These are phyloP conservation scores for Cetoscarus ocellatus DNA, from an alignment of 2,797 vertebrate species.

Conservation along the genomic window DNA sequence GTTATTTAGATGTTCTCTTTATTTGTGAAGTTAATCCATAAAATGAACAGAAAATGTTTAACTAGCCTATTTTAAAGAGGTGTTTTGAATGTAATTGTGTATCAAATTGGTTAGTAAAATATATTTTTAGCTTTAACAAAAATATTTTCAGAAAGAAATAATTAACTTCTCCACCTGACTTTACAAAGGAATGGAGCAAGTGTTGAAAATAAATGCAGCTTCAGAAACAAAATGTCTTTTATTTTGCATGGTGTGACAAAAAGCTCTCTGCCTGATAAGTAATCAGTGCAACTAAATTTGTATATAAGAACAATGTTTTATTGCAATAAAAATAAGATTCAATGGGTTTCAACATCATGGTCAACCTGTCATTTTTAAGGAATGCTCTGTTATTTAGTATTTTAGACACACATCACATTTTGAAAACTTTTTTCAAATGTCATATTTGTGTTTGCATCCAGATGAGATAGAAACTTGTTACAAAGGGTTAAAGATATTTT, in stretches of 20 bases:
- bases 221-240: background rate
- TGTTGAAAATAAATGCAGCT: no score
- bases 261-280: slow-evolving; percentile 1
- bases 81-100: background rate
- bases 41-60: background rate
- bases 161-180: no score
- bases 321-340: background rate
- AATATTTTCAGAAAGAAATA: no score
- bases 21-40: background rate
- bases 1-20: background rate
- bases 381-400: background rate
- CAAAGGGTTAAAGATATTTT: background rate
- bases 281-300: background rate
- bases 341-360: background rate
- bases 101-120: background rate
- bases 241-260: slow-evolving; percentile 7
- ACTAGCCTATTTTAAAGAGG: background rate
- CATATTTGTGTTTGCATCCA: background rate
- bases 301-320: background rate
- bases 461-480: background rate
- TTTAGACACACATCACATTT: background rate
- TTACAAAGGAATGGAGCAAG: no score
- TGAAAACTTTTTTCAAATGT: background rate
- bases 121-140: no score
- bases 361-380: background rate